phyloP scores from a whole-genome alignment of 2,113 vertebrate genomes.

The Prionailurus bengalensis region DNA sequence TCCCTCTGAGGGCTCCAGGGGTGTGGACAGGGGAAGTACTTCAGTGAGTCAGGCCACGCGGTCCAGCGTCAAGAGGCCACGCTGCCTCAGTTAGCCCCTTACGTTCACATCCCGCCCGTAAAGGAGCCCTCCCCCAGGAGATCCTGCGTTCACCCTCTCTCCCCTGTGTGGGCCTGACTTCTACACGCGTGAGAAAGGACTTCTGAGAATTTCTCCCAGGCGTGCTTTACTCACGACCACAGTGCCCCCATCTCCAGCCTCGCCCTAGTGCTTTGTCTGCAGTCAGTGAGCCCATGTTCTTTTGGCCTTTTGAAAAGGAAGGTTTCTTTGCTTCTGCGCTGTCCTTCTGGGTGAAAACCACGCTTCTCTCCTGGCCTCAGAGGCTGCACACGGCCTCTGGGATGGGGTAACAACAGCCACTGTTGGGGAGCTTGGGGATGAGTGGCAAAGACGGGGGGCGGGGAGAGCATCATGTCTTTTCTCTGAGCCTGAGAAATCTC shows the following conservation, averaged over 20 bases:
- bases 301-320: neutral
- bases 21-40: neutral
- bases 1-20: too few relatives aligned
- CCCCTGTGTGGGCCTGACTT: neutral
- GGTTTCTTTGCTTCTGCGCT: neutral
- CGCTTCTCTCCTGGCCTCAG: neutral
- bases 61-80: neutral
- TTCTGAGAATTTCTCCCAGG: neutral
- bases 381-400: neutral
- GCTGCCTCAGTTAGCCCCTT: neutral
- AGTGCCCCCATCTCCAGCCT: neutral
- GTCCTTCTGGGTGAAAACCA: neutral
- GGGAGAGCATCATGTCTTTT: neutral
- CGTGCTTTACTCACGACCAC: neutral
- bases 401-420: neutral
- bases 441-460: neutral
- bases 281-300: neutral
- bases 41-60: neutral
- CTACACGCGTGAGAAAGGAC: neutral
- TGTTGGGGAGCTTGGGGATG: neutral
- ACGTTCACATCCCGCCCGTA: accelerated
- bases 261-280: neutral
- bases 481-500: neutral
- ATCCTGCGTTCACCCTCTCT: neutral
- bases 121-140: too few relatives aligned